A percentile compares a stretch with the other conserved stretches of the same genome.
phyloP scores from a whole-genome alignment of 92 coral and sea anemone genomes.

The Palythoa grandis region DNA sequence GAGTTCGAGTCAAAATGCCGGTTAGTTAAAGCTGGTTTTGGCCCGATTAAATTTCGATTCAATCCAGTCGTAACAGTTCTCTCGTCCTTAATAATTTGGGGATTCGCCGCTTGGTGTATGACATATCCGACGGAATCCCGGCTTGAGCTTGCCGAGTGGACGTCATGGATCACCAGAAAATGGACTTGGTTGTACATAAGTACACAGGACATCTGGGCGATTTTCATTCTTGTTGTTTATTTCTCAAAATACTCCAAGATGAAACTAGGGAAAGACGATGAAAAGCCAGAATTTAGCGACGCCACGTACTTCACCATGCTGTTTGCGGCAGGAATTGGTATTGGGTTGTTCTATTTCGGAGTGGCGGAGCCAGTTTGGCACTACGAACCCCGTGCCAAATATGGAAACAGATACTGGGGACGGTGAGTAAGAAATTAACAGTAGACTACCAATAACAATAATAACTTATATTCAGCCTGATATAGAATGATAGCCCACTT shows the following conservation, averaged over 20 bases:
- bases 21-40: slow-evolving; percentile 45
- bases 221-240: slow-evolving; percentile 49
- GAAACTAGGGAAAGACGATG: slow-evolving; percentile 63
- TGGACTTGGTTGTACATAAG: slow-evolving; percentile 65
- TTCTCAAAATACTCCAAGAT: slow-evolving; percentile 58
- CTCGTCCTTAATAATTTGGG: slow-evolving; percentile 56
- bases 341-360: slow-evolving; percentile 57
- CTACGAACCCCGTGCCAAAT: slow-evolving; percentile 33
- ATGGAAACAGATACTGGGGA: slow-evolving; percentile 59
- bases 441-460: neutral
- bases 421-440: slow-evolving; percentile 27
- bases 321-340: slow-evolving; percentile 61
- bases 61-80: slow-evolving; percentile 55
- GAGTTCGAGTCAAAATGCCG: slow-evolving; percentile 48
- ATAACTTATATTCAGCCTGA: no score
- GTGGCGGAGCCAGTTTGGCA: slow-evolving; percentile 61
- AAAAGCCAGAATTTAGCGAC: slow-evolving; percentile 60
- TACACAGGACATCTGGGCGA: slow-evolving; percentile 57
- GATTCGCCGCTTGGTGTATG: slow-evolving; percentile 57
- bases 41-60: slow-evolving; percentile 47
- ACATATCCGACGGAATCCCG: slow-evolving; percentile 45
- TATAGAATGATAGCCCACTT: no score
- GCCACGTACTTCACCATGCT: slow-evolving; percentile 66
- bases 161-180: slow-evolving; percentile 56
- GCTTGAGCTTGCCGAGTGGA: slow-evolving; percentile 46